These are phyloP conservation scores for Rhogogaster chlorosoma DNA, from an alignment of 2,888 invertebrate genomes.

Conservation along the genomic window DNA sequence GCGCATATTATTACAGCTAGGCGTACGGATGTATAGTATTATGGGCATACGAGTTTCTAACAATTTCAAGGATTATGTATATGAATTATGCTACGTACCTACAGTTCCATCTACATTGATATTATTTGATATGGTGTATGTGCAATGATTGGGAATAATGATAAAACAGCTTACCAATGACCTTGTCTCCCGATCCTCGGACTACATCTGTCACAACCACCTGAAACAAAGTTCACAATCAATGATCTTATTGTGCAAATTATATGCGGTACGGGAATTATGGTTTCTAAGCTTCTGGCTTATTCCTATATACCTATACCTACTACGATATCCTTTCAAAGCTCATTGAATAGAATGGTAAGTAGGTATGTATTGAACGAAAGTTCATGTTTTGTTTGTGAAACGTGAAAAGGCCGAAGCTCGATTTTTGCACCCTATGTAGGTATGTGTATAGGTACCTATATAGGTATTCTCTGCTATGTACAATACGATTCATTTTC, in stretches of 20 bases:
- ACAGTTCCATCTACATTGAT: background rate
- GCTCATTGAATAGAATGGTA: background rate
- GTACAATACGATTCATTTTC: background rate
- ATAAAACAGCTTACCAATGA: constrained; percentile 63
- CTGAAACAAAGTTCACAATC: constrained; percentile 62
- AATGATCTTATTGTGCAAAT: background rate
- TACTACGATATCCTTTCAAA: background rate
- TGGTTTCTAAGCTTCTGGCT: background rate
- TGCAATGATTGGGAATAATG: background rate
- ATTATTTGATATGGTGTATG: background rate
- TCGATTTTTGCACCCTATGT: background rate
- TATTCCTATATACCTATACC: background rate
- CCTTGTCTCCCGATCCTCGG: constrained; percentile 65
- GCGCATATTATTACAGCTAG: background rate
- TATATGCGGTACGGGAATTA: background rate
- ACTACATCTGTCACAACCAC: constrained; percentile 65
- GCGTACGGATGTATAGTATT: background rate
- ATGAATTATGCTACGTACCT: too few species aligned
- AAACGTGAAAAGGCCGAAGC: background rate
- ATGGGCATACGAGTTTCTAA: background rate
- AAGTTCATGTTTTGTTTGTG: background rate
- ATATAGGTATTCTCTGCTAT: background rate
- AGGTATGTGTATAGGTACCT: background rate
- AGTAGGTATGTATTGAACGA: background rate
- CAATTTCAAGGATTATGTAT: background rate